Evolutionary conservation across 2,113 vertebrate species (phyloP).

Genomic region (Struthidea cinerea): DNA sequence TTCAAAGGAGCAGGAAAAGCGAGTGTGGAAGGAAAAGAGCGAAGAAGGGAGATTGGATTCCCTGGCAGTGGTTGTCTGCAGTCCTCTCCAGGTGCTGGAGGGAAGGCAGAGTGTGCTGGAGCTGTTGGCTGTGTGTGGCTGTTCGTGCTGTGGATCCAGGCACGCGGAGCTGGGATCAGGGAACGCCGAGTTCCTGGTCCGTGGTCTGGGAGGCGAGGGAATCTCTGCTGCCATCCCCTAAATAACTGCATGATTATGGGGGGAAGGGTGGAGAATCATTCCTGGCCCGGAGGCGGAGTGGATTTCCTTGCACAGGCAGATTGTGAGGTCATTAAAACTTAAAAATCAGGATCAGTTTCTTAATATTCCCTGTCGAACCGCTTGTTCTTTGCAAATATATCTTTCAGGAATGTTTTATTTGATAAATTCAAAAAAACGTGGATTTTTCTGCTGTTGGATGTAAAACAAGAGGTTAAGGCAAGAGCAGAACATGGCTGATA

Average conservation of each 20-base stretch:
- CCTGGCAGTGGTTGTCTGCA: accelerated
- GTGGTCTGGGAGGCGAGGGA: neutral
- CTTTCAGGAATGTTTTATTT: neutral
- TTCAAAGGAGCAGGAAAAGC: neutral
- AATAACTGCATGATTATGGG: neutral
- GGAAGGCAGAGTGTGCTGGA: neutral
- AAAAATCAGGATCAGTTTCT: neutral
- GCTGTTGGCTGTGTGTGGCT: neutral
- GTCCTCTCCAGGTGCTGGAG: neutral
- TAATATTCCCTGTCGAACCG: accelerated
- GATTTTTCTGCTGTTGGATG: neutral
- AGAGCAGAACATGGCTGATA: neutral
- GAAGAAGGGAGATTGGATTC: neutral
- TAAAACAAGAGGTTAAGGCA: neutral
- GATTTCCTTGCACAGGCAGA: neutral
- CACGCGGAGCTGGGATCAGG: neutral
- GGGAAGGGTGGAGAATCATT: neutral
- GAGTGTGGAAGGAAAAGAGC: neutral
- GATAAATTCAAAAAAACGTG: too few relatives aligned
- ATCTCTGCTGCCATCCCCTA: neutral
- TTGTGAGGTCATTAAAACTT: neutral
- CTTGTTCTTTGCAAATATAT: neutral
- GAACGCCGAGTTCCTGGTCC: neutral
- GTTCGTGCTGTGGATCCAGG: neutral
- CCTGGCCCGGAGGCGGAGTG: neutral